Percentiles rank a stretch among this genome's conserved stretches.
phyloP scores from a whole-genome alignment of 2,113 vertebrate species.

The Tragelaphus scriptus region DNA sequence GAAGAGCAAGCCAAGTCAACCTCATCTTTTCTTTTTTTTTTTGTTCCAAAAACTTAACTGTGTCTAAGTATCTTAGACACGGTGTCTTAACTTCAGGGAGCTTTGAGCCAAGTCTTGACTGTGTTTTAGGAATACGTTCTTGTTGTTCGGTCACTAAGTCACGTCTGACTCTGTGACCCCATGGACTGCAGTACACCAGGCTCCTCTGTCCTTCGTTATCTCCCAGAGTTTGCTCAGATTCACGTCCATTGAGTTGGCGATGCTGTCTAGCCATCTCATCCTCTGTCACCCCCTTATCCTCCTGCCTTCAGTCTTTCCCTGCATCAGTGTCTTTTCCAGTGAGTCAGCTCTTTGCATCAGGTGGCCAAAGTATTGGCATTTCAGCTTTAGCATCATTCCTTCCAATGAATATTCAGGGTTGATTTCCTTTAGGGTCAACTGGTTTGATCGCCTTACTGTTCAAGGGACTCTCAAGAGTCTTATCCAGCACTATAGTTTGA shows the following conservation, averaged over 20 bases:
- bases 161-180: background rate
- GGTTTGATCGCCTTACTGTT: background rate
- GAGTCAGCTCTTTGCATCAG: background rate
- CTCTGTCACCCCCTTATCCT: background rate
- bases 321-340: background rate
- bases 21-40: background rate
- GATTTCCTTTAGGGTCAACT: background rate
- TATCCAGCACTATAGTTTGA: background rate
- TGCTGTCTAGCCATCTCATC: background rate
- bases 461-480: background rate
- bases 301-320: background rate
- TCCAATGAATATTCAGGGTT: background rate
- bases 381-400: background rate
- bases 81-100: background rate
- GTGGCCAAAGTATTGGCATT: background rate
- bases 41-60: background rate
- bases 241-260: background rate
- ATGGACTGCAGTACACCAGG: background rate
- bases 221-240: background rate
- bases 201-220: background rate
- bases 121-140: background rate
- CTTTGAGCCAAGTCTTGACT: background rate
- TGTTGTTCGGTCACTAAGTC: background rate
- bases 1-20: background rate
- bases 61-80: background rate